Base-by-base conservation (phyloP, 2,113 vertebrate genomes). In the Ageneiosus marmoratus region DNA sequence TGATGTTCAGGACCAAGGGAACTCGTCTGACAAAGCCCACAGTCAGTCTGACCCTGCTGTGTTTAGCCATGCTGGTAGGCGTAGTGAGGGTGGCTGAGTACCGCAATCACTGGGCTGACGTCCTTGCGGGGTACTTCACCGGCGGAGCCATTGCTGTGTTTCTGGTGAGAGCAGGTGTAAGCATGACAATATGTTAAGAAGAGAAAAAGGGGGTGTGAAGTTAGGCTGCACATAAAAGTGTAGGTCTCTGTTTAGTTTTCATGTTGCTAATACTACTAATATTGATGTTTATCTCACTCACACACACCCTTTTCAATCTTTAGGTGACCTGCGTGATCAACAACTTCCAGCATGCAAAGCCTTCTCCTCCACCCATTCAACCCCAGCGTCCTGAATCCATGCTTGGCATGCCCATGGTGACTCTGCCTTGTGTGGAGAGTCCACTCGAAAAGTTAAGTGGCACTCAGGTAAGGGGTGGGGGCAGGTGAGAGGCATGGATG, bases 391-490 rank as follows among this genome's bases (percentile, higher is more conserved):
- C 88, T 18, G 95, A 95, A 77, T 90, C 92, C 8, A 70, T 92
- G 37, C 86, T 93, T 55, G 94, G 93, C 51, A 87, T 94, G 83
- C 94, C 95, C 72, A 92, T 94, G 65, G 88, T 95, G 83, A 91
- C 88, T 41, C 87, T 95, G 86, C 95, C 95, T 70, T 94, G 95
- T 8, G 88, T 95, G 88, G 94, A 96, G 89, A 95, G 92, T 94
- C 95, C 95, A 94, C 95, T 96, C 81, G 95, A 97, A 96, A 97
- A 98, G 95, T 95, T 97, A 95, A 96, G 95, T 95, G 94, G 94
- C 85, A 91, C 94, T 92, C 95, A 97, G 96, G 96, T 97, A 96
- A 97, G 95, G 93, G 94, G 90, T 69, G 89, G 79, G 85, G 79
- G 84, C 53, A 76, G 85, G 79, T 58, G 80, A 32, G 24, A 20